A percentile compares a stretch with the other conserved stretches of the same genome.
These are phyloP conservation scores for Bucorvus abyssinicus DNA, from an alignment of 2,797 vertebrate genomes.

Conservation along the genomic window DNA sequence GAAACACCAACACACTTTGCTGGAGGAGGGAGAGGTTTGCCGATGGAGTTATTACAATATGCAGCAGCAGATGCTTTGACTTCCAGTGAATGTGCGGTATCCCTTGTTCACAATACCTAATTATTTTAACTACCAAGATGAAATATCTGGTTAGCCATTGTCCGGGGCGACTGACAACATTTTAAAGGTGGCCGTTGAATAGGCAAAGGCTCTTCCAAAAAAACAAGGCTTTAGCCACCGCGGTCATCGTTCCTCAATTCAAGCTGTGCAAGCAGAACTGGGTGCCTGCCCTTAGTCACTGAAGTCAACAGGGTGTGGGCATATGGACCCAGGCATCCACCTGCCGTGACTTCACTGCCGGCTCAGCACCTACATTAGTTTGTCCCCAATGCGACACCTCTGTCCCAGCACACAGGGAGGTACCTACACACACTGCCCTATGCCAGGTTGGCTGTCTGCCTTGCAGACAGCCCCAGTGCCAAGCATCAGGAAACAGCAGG, in stretches of 20 bases:
- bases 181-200: background rate
- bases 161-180: background rate
- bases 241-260: fast-evolving
- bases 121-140: background rate
- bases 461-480: background rate
- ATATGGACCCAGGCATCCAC: background rate
- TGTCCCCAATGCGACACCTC: background rate
- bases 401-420: conserved; percentile 13
- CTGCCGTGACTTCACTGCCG: background rate
- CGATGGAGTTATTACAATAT: background rate
- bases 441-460: conserved; percentile 17
- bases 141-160: background rate
- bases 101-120: background rate
- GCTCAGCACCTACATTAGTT: conserved; percentile 5
- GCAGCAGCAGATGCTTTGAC: background rate
- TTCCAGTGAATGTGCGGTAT: background rate
- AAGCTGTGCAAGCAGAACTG: background rate
- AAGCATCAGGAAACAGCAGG: conserved; percentile 37
- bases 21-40: background rate
- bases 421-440: background rate
- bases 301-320: background rate
- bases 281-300: background rate
- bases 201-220: background rate
- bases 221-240: background rate
- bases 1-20: background rate